These are phyloP conservation scores for Automeris io DNA, from an alignment of 2,888 invertebrate genomes.

Conservation along the genomic window DNA sequence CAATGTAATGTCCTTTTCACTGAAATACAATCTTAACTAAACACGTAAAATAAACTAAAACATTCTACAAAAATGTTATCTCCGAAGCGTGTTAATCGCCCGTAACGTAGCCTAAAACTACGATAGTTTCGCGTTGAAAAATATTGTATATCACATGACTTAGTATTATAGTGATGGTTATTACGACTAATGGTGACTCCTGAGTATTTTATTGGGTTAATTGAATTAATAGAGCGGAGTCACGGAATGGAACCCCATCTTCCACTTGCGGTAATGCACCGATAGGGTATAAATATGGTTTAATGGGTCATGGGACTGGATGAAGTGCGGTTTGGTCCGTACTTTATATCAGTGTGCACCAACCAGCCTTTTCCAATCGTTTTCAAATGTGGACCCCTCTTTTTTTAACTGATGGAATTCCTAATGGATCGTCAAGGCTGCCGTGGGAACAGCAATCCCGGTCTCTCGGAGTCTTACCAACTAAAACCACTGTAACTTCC, in stretches of 20 bases:
- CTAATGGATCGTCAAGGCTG: too few relatives aligned
- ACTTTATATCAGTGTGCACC: not conserved
- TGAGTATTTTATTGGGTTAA: slow-evolving; percentile 65
- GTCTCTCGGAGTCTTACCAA: too few relatives aligned
- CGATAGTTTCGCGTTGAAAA: slow-evolving; percentile 57
- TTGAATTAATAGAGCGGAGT: slow-evolving; percentile 62
- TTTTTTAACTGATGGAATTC: too few relatives aligned
- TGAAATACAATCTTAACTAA: too few relatives aligned
- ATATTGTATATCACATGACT: slow-evolving; percentile 67
- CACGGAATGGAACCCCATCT: slow-evolving; percentile 42
- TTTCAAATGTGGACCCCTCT: too few relatives aligned
- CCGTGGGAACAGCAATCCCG: too few relatives aligned
- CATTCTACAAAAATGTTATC: too few relatives aligned
- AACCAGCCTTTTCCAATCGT: too few relatives aligned
- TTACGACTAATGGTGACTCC: slow-evolving; percentile 45
- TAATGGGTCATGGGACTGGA: slow-evolving; percentile 19
- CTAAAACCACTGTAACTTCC: too few relatives aligned
- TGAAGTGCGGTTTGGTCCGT: not conserved
- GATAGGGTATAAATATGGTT: slow-evolving; percentile 9
- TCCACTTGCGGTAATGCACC: slow-evolving; percentile 22
- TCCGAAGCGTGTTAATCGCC: not conserved
- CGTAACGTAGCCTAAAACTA: slow-evolving; percentile 25
- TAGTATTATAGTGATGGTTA: slow-evolving; percentile 65
- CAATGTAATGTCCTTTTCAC: too few relatives aligned
- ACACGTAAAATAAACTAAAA: too few relatives aligned